A percentile compares a stretch with the other conserved stretches of the same genome.
phyloP scores from a whole-genome alignment of 2,113 vertebrate genomes.

The Atrichornis clamosus region DNA sequence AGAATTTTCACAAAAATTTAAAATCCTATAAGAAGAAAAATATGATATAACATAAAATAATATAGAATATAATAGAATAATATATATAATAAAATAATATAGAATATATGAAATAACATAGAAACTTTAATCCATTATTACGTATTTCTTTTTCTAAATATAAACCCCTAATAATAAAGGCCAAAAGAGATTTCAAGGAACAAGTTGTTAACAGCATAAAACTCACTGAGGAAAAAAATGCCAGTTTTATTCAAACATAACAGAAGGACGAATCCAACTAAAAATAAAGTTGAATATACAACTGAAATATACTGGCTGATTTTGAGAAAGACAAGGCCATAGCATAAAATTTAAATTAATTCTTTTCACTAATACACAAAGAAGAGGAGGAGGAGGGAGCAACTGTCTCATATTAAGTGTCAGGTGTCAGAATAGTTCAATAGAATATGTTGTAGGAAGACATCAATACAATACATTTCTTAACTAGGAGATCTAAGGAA shows the following conservation, averaged over 20 bases:
- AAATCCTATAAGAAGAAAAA: neutral
- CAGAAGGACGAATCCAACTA: neutral
- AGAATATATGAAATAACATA: neutral
- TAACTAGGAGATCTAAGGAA: neutral
- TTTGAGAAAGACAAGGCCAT: neutral
- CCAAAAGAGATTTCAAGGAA: neutral
- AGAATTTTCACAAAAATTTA: neutral
- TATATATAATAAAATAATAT: too few species aligned
- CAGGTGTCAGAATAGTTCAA: neutral
- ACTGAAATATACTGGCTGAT: neutral
- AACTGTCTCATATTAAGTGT: neutral
- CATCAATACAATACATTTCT: neutral
- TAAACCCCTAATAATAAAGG: neutral
- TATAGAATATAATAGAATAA: too few species aligned
- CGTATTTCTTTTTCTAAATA: neutral
- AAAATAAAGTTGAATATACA: neutral
- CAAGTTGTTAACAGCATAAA: neutral
- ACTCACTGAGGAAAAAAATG: neutral
- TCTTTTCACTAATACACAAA: neutral
- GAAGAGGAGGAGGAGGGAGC: neutral
- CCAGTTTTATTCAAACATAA: neutral
- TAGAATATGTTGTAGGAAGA: neutral
- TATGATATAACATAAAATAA: neutral
- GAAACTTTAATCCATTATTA: neutral
- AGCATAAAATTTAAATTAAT: neutral